A percentile compares a stretch with the other conserved stretches of the same genome.
Conservation (phyloP, 1,140 invertebrate genomes). For the Aphelinus certus region DNA sequence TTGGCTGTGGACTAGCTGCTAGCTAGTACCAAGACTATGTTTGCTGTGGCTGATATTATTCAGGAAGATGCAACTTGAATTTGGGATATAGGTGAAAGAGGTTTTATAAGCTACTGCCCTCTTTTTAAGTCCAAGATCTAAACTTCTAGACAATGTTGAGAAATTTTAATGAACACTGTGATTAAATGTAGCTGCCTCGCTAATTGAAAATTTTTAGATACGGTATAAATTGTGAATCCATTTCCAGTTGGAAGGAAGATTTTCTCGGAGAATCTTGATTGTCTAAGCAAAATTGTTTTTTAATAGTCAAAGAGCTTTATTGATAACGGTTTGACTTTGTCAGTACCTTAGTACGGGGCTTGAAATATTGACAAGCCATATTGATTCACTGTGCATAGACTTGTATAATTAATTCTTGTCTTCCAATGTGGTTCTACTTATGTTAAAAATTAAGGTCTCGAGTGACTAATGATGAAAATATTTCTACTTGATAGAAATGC, state of each 20-base stretch:
- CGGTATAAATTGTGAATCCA: background rate
- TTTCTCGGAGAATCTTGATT: background rate
- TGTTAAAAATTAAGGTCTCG: too few relatives aligned
- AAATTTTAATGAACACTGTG: conserved; percentile 55
- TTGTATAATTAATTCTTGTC: background rate
- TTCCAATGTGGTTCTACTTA: background rate
- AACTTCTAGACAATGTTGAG: conserved; percentile 22
- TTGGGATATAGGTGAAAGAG: background rate
- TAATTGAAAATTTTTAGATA: conserved; percentile 22
- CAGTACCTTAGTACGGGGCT: background rate
- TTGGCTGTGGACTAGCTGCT: conserved; percentile 8
- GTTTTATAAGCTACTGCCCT: background rate
- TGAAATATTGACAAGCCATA: conserved; percentile 17
- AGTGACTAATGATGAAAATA: too few relatives aligned
- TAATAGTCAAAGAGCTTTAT: conserved; percentile 6
- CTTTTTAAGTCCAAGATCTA: conserved; percentile 23
- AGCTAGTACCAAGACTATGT: background rate
- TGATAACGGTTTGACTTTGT: background rate
- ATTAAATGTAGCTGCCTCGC: conserved; percentile 48
- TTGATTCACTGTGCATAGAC: conserved; percentile 8
- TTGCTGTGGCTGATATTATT: conserved; percentile 12
- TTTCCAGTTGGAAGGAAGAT: conserved; percentile 2
- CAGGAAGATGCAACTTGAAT: background rate
- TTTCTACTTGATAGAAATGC: too few relatives aligned
- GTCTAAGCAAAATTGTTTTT: background rate